These are phyloP conservation scores for Mareca penelope DNA, from an alignment of 2,797 vertebrate genomes.

Conservation along the genomic window DNA sequence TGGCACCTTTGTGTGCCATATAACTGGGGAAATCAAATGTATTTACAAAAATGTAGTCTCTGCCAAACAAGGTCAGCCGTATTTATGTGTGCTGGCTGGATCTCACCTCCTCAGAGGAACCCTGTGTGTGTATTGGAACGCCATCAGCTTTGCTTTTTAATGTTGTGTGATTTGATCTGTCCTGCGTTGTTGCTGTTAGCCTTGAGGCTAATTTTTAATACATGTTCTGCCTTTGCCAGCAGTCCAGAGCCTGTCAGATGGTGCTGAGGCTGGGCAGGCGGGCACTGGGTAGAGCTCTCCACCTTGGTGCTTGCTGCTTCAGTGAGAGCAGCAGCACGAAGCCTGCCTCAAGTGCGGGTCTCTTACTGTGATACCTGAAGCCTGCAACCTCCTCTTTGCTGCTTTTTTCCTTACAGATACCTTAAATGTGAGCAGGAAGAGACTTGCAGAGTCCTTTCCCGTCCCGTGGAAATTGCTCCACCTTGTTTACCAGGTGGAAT, in stretches of 20 bases:
- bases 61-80: neutral
- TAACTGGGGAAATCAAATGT: slow-evolving; percentile 18
- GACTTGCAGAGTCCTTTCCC: neutral
- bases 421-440: neutral
- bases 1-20: neutral
- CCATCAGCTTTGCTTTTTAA: slow-evolving; percentile 10
- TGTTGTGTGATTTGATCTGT: slow-evolving; percentile 8
- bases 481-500: neutral
- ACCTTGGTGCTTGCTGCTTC: neutral
- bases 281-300: accelerated
- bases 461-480: neutral
- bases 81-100: slow-evolving; percentile 5
- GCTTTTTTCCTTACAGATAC: neutral
- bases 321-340: neutral
- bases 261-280: neutral
- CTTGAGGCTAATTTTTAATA: neutral
- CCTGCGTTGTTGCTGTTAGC: neutral
- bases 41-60: neutral
- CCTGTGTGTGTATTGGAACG: neutral
- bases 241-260: neutral
- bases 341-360: neutral
- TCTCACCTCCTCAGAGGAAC: slow-evolving; percentile 1
- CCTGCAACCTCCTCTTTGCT: neutral
- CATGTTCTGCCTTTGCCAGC: neutral
- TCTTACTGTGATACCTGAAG: accelerated